These are phyloP conservation scores for Subacronicta megacephala DNA, from an alignment of 2,888 invertebrate species.

Conservation along the genomic window DNA sequence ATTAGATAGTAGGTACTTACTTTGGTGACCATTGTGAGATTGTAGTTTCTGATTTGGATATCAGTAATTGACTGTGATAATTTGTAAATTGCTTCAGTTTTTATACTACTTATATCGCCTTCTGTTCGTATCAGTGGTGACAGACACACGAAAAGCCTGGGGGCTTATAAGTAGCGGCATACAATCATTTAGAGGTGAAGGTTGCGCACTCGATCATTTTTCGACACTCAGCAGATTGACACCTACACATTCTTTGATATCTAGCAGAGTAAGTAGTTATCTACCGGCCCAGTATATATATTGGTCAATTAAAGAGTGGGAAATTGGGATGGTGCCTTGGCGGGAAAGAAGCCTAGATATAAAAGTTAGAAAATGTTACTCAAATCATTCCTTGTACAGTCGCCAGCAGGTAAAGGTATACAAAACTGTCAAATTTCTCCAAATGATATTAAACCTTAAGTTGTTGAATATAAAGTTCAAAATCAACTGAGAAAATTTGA, in stretches of 20 bases:
- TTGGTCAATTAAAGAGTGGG: too few species aligned
- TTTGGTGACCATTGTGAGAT: constrained; percentile 79
- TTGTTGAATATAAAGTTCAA: too few species aligned
- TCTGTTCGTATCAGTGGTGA: constrained; percentile 39
- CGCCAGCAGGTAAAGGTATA: too few species aligned
- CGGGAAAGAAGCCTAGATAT: too few species aligned
- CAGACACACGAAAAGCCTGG: constrained; percentile 28
- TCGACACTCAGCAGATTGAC: not conserved
- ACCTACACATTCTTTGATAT: not conserved
- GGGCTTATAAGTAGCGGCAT: constrained; percentile 7
- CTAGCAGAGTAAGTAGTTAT: too few species aligned
- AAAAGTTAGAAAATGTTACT: too few species aligned
- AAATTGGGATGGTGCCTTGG: too few species aligned
- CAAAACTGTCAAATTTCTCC: too few species aligned
- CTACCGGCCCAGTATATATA: too few species aligned
- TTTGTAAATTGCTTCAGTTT: constrained; percentile 66
- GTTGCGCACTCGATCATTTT: constrained; percentile 17
- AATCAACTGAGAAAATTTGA: too few species aligned
- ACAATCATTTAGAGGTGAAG: constrained; percentile 43
- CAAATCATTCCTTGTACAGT: too few species aligned
- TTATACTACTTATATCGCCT: constrained; percentile 72
- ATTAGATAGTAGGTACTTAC: constrained; percentile 55
- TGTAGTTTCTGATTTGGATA: constrained; percentile 70
- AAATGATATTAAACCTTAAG: too few species aligned
- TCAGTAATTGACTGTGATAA: constrained; percentile 72